A percentile compares a stretch with the other conserved stretches of the same genome.
These are phyloP conservation scores for Amphipoea oculea DNA, from an alignment of 2,888 invertebrate genomes.

Conservation along the genomic window DNA sequence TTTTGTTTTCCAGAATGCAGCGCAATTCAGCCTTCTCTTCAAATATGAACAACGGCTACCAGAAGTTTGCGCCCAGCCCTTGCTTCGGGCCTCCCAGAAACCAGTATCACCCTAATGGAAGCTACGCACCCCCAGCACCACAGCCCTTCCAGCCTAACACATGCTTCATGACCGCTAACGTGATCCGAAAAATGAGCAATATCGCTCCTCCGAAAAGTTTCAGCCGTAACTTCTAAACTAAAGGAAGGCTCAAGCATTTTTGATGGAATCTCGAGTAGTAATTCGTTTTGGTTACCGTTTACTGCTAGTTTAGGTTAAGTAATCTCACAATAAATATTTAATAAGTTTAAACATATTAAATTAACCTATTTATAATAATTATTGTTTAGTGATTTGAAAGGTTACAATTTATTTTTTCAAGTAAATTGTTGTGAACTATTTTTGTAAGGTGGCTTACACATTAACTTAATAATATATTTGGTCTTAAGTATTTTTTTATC, in stretches of 20 bases:
- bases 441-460: background rate
- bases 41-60: conserved; percentile 52
- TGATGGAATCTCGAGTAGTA: conserved; percentile 71
- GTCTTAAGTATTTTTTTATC: background rate
- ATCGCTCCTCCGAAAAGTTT: conserved; percentile 63
- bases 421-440: background rate
- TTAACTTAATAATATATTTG: background rate
- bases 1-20: conserved; percentile 56
- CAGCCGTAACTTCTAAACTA: conserved; percentile 31
- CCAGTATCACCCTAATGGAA: conserved; percentile 42
- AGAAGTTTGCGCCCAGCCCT: conserved; percentile 53
- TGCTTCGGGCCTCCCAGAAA: conserved; percentile 54
- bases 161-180: conserved; percentile 78
- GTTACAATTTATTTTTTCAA: background rate
- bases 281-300: conserved; percentile 58
- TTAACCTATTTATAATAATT: conserved; percentile 13
- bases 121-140: conserved; percentile 29
- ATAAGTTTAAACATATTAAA: conserved; percentile 29
- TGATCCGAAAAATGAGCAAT: conserved; percentile 72
- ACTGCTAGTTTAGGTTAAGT: conserved; percentile 49
- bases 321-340: conserved; percentile 51
- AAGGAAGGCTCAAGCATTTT: conserved; percentile 5
- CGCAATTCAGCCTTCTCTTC: conserved; percentile 54
- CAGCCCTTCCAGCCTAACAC: conserved; percentile 71
- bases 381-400: conserved; percentile 6